phyloP scores from a whole-genome alignment of 2,113 vertebrate species.

The Xenus cinereus region DNA sequence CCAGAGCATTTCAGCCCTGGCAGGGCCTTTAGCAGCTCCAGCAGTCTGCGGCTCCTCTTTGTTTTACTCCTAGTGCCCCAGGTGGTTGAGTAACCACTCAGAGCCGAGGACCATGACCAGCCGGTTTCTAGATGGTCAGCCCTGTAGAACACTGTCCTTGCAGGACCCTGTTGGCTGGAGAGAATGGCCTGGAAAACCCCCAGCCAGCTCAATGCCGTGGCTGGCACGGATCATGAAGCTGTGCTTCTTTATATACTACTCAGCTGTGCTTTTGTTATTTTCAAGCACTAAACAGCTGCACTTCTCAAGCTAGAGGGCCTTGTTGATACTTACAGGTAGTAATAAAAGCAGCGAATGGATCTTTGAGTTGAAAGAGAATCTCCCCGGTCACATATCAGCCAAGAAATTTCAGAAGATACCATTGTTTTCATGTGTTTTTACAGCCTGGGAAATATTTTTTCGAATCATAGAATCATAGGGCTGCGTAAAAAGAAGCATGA shows the following conservation, averaged over 20 bases:
- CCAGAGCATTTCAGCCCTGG: not conserved
- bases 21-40: not conserved
- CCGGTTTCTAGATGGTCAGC: not conserved
- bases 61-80: not conserved
- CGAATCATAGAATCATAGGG: not conserved
- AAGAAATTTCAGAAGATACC: not conserved
- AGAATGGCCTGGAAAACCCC: not conserved
- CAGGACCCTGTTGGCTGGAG: fast-evolving
- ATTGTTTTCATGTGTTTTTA: not conserved
- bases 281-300: not conserved
- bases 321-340: not conserved
- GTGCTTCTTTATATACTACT: not conserved
- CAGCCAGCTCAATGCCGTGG: fast-evolving
- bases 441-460: not conserved
- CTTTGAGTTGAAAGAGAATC: not conserved
- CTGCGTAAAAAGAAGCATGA: not conserved
- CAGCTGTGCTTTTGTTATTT: not conserved
- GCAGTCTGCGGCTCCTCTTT: not conserved
- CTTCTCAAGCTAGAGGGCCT: not conserved
- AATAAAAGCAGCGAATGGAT: not conserved
- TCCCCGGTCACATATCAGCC: not conserved
- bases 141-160: not conserved
- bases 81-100: not conserved
- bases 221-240: not conserved
- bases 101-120: not conserved